These are phyloP conservation scores for Patiria miniata DNA, from an alignment of 35 echinoderm and acorn worm genomes.

Conservation along the genomic window DNA sequence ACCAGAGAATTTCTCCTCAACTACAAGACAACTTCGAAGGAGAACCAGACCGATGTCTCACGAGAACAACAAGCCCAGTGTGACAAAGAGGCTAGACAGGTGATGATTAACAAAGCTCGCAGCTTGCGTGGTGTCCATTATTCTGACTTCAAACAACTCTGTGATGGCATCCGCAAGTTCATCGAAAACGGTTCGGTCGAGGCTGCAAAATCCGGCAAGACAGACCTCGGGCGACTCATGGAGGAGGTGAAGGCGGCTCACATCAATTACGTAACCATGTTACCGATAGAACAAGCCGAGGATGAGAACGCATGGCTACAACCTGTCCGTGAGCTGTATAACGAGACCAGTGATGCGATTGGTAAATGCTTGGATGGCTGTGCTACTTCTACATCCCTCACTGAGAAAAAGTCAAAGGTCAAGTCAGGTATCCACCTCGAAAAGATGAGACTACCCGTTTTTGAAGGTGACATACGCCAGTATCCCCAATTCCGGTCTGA, in stretches of 20 bases:
- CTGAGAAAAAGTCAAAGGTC: neutral
- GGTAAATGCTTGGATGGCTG: neutral
- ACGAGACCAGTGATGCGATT: neutral
- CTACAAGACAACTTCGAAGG: neutral
- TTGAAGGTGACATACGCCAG: slow-evolving; percentile 28
- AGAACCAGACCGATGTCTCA: neutral
- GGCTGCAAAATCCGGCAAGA: neutral
- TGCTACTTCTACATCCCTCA: neutral
- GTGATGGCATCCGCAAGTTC: neutral
- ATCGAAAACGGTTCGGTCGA: neutral
- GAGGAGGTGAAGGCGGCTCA: neutral
- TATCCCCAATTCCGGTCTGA: slow-evolving; percentile 41
- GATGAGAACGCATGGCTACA: neutral
- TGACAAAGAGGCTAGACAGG: neutral
- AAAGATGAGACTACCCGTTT: slow-evolving; percentile 42
- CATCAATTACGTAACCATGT: neutral
- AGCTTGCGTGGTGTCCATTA: neutral
- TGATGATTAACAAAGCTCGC: neutral
- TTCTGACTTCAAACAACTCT: neutral
- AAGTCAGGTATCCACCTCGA: slow-evolving; percentile 11
- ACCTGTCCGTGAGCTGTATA: neutral
- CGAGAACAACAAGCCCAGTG: neutral
- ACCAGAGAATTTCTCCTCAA: neutral
- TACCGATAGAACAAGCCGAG: neutral
- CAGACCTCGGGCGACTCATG: neutral